A percentile compares a stretch with the other conserved stretches of the same genome.
Evolutionary conservation across 2,888 invertebrate genomes (phyloP).

Genomic region (Odontocolon sp.): DNA sequence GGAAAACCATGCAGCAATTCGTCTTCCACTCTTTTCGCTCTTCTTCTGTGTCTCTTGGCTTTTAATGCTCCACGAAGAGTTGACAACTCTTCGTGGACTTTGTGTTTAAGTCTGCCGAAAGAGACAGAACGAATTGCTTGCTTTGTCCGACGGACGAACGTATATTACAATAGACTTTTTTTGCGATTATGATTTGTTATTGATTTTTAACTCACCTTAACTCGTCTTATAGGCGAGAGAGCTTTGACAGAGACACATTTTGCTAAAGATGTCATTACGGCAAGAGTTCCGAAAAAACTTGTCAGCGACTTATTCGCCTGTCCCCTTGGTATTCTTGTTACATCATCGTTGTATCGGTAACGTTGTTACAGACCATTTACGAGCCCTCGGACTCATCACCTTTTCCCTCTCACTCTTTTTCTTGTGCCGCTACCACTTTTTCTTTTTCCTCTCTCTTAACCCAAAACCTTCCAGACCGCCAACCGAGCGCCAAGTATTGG

Average conservation of each 20-base stretch:
- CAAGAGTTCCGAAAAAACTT: constrained; percentile 32
- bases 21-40: neutral
- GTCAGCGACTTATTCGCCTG: constrained; percentile 57
- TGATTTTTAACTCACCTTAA: too few species aligned
- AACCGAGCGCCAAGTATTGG: constrained; percentile 46
- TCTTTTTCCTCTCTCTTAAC: constrained; percentile 19
- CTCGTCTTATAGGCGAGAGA: too few species aligned
- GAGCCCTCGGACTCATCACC: neutral
- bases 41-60: neutral
- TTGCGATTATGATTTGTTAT: too few species aligned
- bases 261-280: too few species aligned
- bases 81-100: neutral
- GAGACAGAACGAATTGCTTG: neutral
- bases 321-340: constrained; percentile 17
- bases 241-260: too few species aligned
- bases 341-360: constrained; percentile 47
- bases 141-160: too few species aligned
- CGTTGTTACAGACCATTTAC: constrained; percentile 52
- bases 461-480: neutral
- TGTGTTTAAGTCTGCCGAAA: neutral
- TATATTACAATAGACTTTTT: too few species aligned
- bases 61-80: constrained; percentile 18
- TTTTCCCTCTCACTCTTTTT: neutral
- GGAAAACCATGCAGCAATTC: neutral
- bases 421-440: constrained; percentile 7